These are phyloP conservation scores for Leucania comma DNA, from an alignment of 2,888 invertebrate genomes.

Conservation along the genomic window DNA sequence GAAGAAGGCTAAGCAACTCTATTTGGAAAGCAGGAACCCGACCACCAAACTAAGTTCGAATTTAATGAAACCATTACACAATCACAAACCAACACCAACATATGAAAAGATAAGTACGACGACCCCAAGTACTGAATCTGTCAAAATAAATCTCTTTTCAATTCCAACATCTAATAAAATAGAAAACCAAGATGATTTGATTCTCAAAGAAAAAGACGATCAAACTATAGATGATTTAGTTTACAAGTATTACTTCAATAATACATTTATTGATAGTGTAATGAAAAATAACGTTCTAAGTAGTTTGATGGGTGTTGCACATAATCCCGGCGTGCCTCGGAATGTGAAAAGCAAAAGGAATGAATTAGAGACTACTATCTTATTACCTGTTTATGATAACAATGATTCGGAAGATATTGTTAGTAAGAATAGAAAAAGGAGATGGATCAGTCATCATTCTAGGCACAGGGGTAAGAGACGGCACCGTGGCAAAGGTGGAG, in stretches of 20 bases:
- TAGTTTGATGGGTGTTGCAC: constrained; percentile 66
- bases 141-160: constrained; percentile 85
- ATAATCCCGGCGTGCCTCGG: constrained; percentile 61
- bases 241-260: constrained; percentile 87
- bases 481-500: constrained; percentile 56
- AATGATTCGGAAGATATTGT: constrained; percentile 44
- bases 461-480: constrained; percentile 65
- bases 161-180: constrained; percentile 74
- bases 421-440: constrained; percentile 69
- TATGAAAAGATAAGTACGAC: constrained; percentile 58
- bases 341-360: constrained; percentile 78
- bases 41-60: constrained; percentile 50
- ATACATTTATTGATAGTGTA: constrained; percentile 83
- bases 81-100: background rate
- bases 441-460: constrained; percentile 80
- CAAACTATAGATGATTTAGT: constrained; percentile 84
- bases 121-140: constrained; percentile 70
- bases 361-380: constrained; percentile 74
- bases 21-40: constrained; percentile 68
- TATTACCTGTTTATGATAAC: constrained; percentile 73
- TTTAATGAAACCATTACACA: constrained; percentile 43
- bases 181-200: constrained; percentile 79
- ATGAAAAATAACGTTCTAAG: constrained; percentile 81
- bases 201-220: constrained; percentile 84
- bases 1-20: constrained; percentile 82